These are phyloP conservation scores for Leptarthrus brevirostris DNA, from an alignment of 2,888 invertebrate genomes.

Conservation along the genomic window DNA sequence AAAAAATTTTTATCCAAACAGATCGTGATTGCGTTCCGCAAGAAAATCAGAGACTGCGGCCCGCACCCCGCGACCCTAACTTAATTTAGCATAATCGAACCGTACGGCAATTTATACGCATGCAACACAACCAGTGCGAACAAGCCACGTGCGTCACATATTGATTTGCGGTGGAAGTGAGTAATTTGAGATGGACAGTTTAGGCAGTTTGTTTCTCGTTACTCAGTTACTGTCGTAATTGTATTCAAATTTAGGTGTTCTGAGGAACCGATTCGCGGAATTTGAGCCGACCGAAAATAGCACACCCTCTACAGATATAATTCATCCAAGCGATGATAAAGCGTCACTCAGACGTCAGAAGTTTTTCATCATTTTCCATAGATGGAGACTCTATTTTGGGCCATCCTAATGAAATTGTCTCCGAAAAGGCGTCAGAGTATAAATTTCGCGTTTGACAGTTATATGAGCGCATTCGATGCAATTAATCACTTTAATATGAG, in stretches of 20 bases:
- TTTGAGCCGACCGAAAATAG: slow-evolving; percentile 25
- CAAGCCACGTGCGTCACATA: slow-evolving; percentile 50
- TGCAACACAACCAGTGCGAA: slow-evolving; percentile 37
- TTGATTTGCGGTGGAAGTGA: slow-evolving; percentile 40
- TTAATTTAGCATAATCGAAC: background rate
- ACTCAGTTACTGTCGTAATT: slow-evolving; percentile 18
- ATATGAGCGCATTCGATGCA: slow-evolving; percentile 10
- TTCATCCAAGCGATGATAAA: background rate
- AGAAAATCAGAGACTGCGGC: background rate
- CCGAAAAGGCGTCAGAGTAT: background rate
- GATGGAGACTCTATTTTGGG: slow-evolving; percentile 42
- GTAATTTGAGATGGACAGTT: slow-evolving; percentile 29
- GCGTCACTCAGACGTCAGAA: slow-evolving; percentile 24
- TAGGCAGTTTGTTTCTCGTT: slow-evolving; percentile 17
- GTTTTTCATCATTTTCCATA: slow-evolving; percentile 38
- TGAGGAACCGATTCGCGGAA: slow-evolving; percentile 38
- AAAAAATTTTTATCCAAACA: slow-evolving; percentile 4
- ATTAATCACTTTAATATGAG: slow-evolving; percentile 17
- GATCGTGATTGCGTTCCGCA: background rate
- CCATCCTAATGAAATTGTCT: slow-evolving; percentile 47
- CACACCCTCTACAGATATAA: slow-evolving; percentile 19
- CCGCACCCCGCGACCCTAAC: background rate
- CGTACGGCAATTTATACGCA: slow-evolving; percentile 24
- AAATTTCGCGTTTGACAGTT: slow-evolving; percentile 32
- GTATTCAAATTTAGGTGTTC: slow-evolving; percentile 47